Evolutionary conservation across 2,888 invertebrate species (phyloP).

Genomic region (Rhimphoctona megacephalus): DNA sequence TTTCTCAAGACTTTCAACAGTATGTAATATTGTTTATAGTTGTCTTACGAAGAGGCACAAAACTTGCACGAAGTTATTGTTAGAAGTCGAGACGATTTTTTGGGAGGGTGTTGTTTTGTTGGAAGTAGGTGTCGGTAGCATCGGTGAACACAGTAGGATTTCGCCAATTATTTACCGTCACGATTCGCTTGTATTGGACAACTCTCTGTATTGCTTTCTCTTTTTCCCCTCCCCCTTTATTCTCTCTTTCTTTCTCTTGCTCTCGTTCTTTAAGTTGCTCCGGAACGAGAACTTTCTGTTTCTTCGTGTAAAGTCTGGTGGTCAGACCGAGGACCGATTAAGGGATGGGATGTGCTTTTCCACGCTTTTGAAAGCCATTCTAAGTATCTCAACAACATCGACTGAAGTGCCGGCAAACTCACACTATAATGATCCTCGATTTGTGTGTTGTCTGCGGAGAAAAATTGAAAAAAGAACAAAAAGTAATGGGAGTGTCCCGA

Average conservation of each 20-base stretch:
- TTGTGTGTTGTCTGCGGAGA: conserved; percentile 9
- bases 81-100: not conserved
- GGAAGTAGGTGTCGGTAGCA: not conserved
- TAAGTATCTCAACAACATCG: not conserved
- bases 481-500: conserved; percentile 50
- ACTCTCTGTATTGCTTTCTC: conserved; percentile 39
- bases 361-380: conserved; percentile 16
- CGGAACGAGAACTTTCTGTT: conserved; percentile 31
- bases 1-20: too few species aligned
- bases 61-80: too few species aligned
- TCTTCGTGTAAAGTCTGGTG: conserved; percentile 2
- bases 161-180: conserved; percentile 55
- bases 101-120: conserved; percentile 11
- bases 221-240: not conserved
- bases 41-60: too few species aligned
- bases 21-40: too few species aligned
- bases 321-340: conserved; percentile 34
- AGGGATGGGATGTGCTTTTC: conserved; percentile 30
- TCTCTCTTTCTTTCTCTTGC: not conserved
- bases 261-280: not conserved
- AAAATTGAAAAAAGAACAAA: conserved; percentile 31
- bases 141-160: conserved; percentile 5
- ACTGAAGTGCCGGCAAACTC: conserved; percentile 14
- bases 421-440: conserved; percentile 54
- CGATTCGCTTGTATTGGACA: conserved; percentile 26